Base-by-base conservation (phyloP, 2,113 vertebrate genomes). In the Monopterus albus region DNA sequence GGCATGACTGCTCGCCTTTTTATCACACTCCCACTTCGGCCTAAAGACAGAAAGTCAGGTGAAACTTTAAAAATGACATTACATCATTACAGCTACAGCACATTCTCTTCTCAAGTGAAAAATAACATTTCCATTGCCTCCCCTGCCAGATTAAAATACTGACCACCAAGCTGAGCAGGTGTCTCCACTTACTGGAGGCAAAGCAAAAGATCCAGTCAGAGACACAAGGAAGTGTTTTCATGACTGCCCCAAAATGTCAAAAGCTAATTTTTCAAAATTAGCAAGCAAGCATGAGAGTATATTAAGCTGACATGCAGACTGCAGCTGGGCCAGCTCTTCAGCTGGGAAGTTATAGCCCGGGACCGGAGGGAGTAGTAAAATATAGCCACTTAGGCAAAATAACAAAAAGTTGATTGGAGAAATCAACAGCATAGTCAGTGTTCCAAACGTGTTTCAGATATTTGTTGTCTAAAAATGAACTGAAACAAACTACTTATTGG, bases 181-280 rank as follows among this genome's bases (percentile, higher is more conserved):
- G 29, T 29, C n/a, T 23, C 5, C n/a, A 53, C 29, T 46, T 36
- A 53, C 43, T 38, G 7, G 14, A 43, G 21, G 49, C 40, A 26
- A 73, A 63, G 61, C 35, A n/a, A n/a, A n/a, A n/a, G 18, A 79
- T 78, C 43, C 53, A 62, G 55, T 85, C 66, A 64, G 50, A 75
- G 39, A 46, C 56, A 71, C 20, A 33, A 74, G 17, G 28, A 55
- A 29, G 9, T 47, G 45, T 78, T 71, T 69, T 17, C 2, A 5
- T 31, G 45, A 49, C 71, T 40, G 52, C 39, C 59, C 18, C 14
- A 10, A 73, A 42, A 81, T 33, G 43, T n/a, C 42, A 58, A 73
- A 62, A 50, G 46, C 68, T 65, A 66, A 73, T 76, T 58, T 83
- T 35, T 59, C 35, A 74, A 36, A 79, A 65, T 36, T n/a, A n/a